phyloP scores from a whole-genome alignment of 2,888 invertebrate genomes.

The Caenorhabditis zanzibari region DNA sequence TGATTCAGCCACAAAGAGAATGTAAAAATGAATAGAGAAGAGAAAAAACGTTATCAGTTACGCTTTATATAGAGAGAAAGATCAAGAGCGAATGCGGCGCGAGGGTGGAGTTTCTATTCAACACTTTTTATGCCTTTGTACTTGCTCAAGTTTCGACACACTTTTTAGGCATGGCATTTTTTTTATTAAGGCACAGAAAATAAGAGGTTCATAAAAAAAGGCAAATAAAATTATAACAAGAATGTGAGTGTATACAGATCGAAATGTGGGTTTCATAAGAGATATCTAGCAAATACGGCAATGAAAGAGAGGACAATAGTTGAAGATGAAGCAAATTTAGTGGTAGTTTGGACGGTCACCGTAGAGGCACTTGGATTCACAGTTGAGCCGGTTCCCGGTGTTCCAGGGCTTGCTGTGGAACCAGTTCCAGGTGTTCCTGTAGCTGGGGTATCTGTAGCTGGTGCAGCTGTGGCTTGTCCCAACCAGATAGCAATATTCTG shows the following conservation, averaged over 20 bases:
- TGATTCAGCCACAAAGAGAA: no score
- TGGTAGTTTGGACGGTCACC: constrained; percentile 22
- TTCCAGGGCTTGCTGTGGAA: neutral
- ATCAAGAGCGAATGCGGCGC: neutral
- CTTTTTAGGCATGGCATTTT: neutral
- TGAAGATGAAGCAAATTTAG: constrained; percentile 32
- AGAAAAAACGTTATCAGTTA: neutral
- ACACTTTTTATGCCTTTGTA: no score
- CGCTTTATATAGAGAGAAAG: no score
- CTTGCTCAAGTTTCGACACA: neutral
- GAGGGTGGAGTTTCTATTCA: neutral
- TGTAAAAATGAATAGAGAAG: no score
- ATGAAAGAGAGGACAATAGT: constrained; percentile 38
- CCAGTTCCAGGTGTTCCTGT: neutral
- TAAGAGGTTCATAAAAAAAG: neutral
- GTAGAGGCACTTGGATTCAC: neutral
- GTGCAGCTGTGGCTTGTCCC: constrained; percentile 1
- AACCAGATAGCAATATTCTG: constrained; percentile 57
- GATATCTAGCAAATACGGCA: constrained; percentile 25
- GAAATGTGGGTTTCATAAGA: constrained; percentile 14
- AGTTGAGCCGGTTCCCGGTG: neutral
- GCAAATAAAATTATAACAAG: neutral
- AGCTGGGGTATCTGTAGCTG: neutral
- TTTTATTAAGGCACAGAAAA: neutral
- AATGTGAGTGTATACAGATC: neutral